Evolutionary conservation across 2,888 invertebrate species (phyloP).

Genomic region (Chrysolina americana): DNA sequence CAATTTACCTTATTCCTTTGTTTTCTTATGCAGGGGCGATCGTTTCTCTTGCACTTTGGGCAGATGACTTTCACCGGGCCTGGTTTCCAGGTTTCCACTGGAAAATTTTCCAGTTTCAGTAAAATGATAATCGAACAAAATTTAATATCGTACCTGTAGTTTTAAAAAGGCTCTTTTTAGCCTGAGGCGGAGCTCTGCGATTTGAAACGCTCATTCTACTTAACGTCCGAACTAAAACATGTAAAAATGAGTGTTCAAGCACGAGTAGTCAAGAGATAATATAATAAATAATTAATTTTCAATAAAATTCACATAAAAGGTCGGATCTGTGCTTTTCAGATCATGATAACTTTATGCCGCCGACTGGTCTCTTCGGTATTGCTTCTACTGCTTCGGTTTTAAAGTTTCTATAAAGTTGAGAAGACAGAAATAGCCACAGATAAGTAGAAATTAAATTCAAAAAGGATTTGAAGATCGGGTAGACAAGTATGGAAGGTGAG

Average conservation of each 20-base stretch:
- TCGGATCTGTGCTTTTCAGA: no score
- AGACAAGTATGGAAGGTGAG: no score
- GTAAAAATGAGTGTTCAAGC: not conserved
- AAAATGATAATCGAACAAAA: not conserved
- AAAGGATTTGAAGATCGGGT: not conserved
- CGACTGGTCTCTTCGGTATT: no score
- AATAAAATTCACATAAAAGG: no score
- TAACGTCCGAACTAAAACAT: not conserved
- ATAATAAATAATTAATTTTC: no score
- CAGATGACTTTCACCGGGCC: slow-evolving; percentile 59
- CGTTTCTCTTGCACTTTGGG: slow-evolving; percentile 58
- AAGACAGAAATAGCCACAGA: no score
- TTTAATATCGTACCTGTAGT: slow-evolving; percentile 46
- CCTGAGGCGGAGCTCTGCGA: not conserved
- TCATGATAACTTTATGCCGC: no score
- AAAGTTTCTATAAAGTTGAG: no score
- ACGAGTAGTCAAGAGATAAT: no score
- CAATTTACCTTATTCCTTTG: slow-evolving; percentile 63
- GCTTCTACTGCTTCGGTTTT: no score
- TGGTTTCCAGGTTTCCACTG: slow-evolving; percentile 66
- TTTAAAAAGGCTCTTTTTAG: slow-evolving; percentile 41
- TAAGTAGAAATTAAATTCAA: not conserved
- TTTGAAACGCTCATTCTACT: not conserved
- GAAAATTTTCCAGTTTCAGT: not conserved
- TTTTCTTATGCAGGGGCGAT: slow-evolving; percentile 63